A percentile compares a stretch with the other conserved stretches of the same genome.
phyloP scores from a whole-genome alignment of 2,113 vertebrate genomes.

The Piprites chloris region DNA sequence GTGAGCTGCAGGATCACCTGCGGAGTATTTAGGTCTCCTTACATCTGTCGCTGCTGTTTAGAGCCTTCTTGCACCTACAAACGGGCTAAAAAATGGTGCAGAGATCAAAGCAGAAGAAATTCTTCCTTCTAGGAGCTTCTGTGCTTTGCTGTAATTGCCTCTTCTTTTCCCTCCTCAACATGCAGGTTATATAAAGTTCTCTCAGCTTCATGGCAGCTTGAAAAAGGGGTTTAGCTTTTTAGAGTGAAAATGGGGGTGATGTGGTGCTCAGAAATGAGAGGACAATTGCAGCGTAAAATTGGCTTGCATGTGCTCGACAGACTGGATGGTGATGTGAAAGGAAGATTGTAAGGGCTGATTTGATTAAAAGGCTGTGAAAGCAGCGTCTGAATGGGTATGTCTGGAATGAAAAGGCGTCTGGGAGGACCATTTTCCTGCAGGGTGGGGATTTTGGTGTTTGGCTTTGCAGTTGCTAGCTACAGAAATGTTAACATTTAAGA shows the following conservation, averaged over 20 bases:
- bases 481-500: not conserved
- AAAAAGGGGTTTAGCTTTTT: conserved; percentile 15
- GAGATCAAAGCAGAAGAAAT: not conserved
- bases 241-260: conserved; percentile 9
- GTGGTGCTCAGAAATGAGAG: conserved; percentile 17
- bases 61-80: not conserved
- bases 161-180: not conserved
- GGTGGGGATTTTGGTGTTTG: not conserved
- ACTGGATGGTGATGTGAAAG: conserved; percentile 30
- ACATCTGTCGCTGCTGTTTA: not conserved
- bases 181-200: not conserved
- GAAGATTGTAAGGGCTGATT: conserved; percentile 33
- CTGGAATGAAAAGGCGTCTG: not conserved
- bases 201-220: not conserved
- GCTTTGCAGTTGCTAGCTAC: not conserved
- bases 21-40: not conserved
- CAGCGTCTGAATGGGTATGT: not conserved
- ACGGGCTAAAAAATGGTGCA: not conserved
- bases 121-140: not conserved
- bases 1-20: not conserved
- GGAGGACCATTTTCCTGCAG: not conserved
- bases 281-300: conserved; percentile 47
- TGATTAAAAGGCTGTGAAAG: conserved; percentile 53
- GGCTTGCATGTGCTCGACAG: not conserved
- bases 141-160: not conserved